Evolutionary conservation across 2,797 vertebrate species (phyloP), one percentile per base, ranked within the genome.

Genomic region (Erpetoichthys calabaricus): DNA sequence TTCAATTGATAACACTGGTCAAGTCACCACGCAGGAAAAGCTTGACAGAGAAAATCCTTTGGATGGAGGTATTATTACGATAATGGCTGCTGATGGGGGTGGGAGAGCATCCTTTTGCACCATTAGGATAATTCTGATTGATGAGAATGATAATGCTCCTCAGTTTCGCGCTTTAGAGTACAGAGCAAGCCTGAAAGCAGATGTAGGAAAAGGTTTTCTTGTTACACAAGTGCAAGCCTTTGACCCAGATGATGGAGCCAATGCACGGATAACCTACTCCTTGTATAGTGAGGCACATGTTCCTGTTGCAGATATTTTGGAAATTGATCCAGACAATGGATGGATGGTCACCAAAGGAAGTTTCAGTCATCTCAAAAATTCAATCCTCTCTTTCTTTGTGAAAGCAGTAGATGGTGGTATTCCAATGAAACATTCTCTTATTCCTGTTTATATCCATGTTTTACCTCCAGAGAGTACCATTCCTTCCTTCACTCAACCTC

Each of bases 321-420:
- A 97, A 75, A 97, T 98, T 3, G 93, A 98, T 68, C 91, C 90
- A n/a, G 95, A 98, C 72, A 99, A 89, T 62, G 96, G 96, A 53
- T 98, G 94, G 95, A 91, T 99, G 84, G 91, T 97, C 59, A 97
- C 94, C 3, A 97, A 95, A 73, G 90, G 91, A 56, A 92, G 75
- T 65, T 94, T 98, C 65, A 87, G 81, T 72, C 90, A 92, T 44
- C 71, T 91, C 51, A 89, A 81, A 72, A 94, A 89, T 62, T 90
- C 92, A 0, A 89, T 96, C 50, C 75, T 95, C 47, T 97, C 95
- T 0, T 98, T 98, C 73, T 99, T 94, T 56, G 94, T 99, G 52
- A 98, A 97, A 77, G 95, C 96, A 6, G 84, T 91, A 5, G 95
- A 99, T 60, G 86, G 89, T 44, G 96, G 94, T 50, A 82, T 83